These are phyloP conservation scores for Australoheros scitulus DNA, from an alignment of 2,113 vertebrate genomes.

Conservation along the genomic window DNA sequence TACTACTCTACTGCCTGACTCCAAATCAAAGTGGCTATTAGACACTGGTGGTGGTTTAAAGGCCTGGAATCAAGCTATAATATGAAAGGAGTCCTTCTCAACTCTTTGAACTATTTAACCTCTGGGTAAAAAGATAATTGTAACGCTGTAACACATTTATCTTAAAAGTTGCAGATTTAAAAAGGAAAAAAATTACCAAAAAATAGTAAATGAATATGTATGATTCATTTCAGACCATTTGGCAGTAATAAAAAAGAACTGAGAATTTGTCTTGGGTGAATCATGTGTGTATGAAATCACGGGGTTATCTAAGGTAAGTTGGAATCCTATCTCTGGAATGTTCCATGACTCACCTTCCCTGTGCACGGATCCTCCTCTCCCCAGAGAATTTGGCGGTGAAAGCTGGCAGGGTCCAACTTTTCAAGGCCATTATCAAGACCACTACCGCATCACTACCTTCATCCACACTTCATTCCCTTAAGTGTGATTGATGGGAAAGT, in stretches of 20 bases:
- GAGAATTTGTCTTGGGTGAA: background rate
- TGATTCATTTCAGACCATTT: background rate
- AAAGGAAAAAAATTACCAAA: background rate
- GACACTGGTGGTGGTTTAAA: background rate
- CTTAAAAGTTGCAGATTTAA: background rate
- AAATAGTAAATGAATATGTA: background rate
- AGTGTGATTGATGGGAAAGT: constrained; percentile 69
- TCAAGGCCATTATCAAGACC: constrained; percentile 59
- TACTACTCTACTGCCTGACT: background rate
- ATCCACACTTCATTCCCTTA: constrained; percentile 55
- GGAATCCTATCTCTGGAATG: constrained; percentile 42
- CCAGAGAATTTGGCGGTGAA: constrained; percentile 35
- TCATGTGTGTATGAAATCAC: constrained; percentile 7
- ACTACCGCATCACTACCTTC: constrained; percentile 48
- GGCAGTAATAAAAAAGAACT: background rate
- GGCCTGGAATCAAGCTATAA: background rate
- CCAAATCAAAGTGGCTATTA: too few species aligned
- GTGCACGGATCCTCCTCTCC: constrained; percentile 23
- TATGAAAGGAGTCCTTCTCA: background rate
- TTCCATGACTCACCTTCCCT: constrained; percentile 63
- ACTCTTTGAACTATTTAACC: background rate
- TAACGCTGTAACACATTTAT: fast-evolving
- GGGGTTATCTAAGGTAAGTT: constrained; percentile 31
- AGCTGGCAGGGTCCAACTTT: constrained; percentile 37
- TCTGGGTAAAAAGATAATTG: background rate